Evolutionary conservation across 2,113 vertebrate genomes (phyloP).

Genomic region (Tapirus terrestris): DNA sequence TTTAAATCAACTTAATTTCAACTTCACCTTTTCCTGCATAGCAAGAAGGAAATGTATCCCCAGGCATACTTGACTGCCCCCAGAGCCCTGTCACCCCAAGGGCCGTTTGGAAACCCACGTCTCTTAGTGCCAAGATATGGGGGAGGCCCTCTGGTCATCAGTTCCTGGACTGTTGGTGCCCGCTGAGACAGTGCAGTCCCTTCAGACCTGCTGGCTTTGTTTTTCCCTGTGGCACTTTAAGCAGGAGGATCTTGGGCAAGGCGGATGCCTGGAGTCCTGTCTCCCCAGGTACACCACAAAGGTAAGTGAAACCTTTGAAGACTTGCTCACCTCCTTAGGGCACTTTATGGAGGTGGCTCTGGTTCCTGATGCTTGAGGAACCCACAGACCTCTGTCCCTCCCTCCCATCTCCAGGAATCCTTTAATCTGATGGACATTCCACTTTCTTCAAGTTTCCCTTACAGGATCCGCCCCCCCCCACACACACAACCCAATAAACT

Average conservation of each 20-base stretch:
- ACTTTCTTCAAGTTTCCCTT: conserved; percentile 24
- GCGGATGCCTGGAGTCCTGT: neutral
- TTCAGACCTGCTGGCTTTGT: neutral
- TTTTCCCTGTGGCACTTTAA: neutral
- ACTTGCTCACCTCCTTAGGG: neutral
- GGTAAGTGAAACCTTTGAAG: neutral
- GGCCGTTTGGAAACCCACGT: neutral
- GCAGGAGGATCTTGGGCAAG: neutral
- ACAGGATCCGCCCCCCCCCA: neutral
- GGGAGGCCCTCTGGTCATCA: neutral
- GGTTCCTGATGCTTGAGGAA: neutral
- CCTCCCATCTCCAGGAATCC: neutral
- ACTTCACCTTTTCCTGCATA: neutral
- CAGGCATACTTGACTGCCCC: neutral
- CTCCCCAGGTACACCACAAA: neutral
- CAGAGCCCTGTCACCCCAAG: neutral
- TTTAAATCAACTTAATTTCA: conserved; percentile 1
- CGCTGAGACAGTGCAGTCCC: neutral
- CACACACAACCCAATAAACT: neutral
- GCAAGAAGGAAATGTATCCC: neutral
- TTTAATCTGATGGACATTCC: neutral
- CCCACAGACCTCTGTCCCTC: neutral
- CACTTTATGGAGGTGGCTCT: neutral
- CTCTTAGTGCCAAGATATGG: neutral
- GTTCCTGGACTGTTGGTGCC: neutral